Base-by-base conservation (phyloP, 2,113 vertebrate genomes). In the Cottus gobio region DNA sequence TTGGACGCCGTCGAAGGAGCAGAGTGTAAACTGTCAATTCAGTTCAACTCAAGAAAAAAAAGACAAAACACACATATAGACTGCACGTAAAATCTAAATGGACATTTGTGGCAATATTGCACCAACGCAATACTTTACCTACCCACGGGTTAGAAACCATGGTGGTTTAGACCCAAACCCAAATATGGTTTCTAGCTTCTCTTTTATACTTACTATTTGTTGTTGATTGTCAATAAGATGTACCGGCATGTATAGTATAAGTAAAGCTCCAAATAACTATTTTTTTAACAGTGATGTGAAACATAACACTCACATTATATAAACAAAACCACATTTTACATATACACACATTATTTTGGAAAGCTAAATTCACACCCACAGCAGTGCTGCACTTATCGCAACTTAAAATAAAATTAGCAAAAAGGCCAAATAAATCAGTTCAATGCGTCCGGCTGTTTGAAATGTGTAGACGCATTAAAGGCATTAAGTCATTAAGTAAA, bases 401-500 rank as follows among this genome's bases (percentile, higher is more conserved):
- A 83, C n/a, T 52, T 81, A 13, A 79, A 26, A 64, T 83, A 70
- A 85, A 85, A 89, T 80, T 80, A 84, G 74, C 89, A 85, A 68
- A 30, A 54, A 16, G 69, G 68, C 65, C 85, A 82, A 77, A 86
- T 39, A 80, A 88, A 82, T 82, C 28, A 39, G 74, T 57, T 82
- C 75, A 87, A 87, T 62, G 20, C 77, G 56, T 79, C 34, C 46
- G 52, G 75, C 78, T 80, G 56, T 80, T 81, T 78, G 52, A 87
- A 87, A 85, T 63, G 61, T 86, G 80, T 88, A 72, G 81, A 87
- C 24, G 36, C 63, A 82, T 83, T 85, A 85, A 79, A 77, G 44
- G 77, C 85, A 90, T 88, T 75, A 87, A 89, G 70, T 71, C 79
- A 86, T 85, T 87, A 82, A 82, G 78, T 42, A 65, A 80, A 85